phyloP scores from a whole-genome alignment of 2,113 vertebrate genomes.

The Crotalus viridis region DNA sequence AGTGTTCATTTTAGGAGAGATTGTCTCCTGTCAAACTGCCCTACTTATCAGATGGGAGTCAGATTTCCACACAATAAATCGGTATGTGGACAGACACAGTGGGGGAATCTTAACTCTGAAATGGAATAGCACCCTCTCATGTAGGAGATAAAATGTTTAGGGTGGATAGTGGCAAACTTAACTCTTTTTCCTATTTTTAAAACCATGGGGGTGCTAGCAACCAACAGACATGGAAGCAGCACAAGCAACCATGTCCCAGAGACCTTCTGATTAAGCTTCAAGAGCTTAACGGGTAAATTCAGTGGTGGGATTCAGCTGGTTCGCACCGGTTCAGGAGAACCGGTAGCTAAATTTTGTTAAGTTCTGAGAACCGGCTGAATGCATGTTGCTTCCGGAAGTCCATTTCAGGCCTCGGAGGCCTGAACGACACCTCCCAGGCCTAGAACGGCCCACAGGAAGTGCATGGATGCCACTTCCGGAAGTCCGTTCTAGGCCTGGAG shows the following conservation, averaged over 20 bases:
- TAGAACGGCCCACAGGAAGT: too few relatives aligned
- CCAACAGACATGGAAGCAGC: background rate
- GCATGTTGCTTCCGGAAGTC: too few relatives aligned
- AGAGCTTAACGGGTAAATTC: background rate
- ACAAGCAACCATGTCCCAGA: background rate
- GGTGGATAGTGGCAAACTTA: background rate
- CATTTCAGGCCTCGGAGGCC: too few relatives aligned
- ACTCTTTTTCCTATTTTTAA: background rate
- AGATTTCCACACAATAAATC: background rate
- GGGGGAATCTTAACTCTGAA: background rate
- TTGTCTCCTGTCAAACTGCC: background rate
- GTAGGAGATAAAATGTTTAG: background rate
- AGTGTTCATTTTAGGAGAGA: background rate
- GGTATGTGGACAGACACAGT: background rate
- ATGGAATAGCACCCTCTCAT: background rate
- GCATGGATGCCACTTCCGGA: too few relatives aligned
- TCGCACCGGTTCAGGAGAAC: too few relatives aligned
- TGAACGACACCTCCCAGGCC: too few relatives aligned
- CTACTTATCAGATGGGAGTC: too few relatives aligned
- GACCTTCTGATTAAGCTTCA: too few relatives aligned
- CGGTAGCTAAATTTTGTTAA: too few relatives aligned
- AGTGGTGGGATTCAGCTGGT: too few relatives aligned
- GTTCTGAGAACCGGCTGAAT: too few relatives aligned
- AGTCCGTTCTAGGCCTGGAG: too few relatives aligned
- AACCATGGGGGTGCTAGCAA: background rate